These are phyloP conservation scores for Nothobranchius kuhntae DNA, from an alignment of 2,113 vertebrate species.

Conservation along the genomic window DNA sequence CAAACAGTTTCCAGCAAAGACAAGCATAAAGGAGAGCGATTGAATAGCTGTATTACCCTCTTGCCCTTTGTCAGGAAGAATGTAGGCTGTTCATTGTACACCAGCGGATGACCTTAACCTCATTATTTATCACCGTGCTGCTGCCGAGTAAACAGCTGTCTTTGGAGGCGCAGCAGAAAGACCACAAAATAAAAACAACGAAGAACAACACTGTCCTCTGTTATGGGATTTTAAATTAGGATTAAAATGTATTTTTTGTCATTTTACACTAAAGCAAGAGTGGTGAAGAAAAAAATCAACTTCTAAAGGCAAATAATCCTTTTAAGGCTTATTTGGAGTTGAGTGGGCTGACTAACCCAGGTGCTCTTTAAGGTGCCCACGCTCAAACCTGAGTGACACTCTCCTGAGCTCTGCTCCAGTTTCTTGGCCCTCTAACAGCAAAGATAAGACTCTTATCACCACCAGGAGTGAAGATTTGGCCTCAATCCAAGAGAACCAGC, in stretches of 20 bases:
- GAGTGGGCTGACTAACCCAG: slow-evolving; percentile 61
- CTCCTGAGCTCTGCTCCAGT: slow-evolving; percentile 76
- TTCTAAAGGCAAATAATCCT: slow-evolving; percentile 20
- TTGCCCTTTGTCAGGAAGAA: slow-evolving; percentile 74
- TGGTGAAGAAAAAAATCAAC: not conserved
- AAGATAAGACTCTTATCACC: slow-evolving; percentile 84
- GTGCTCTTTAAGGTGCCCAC: slow-evolving; percentile 71
- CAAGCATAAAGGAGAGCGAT: slow-evolving; percentile 68
- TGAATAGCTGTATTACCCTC: slow-evolving; percentile 79
- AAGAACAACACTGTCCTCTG: not conserved
- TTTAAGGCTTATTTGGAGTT: slow-evolving; percentile 19
- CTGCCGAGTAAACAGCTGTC: slow-evolving; percentile 57
- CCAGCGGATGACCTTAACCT: slow-evolving; percentile 78
- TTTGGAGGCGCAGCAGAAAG: slow-evolving; percentile 22
- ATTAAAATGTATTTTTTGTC: not conserved
- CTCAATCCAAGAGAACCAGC: slow-evolving; percentile 81
- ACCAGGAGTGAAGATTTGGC: slow-evolving; percentile 81
- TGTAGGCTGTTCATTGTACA: slow-evolving; percentile 68
- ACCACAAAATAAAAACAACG: slow-evolving; percentile 12
- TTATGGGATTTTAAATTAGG: not conserved
- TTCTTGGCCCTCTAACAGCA: slow-evolving; percentile 75
- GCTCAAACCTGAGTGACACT: slow-evolving; percentile 82
- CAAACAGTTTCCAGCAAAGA: slow-evolving; percentile 77
- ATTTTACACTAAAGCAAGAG: not conserved
- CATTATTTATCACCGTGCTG: slow-evolving; percentile 62